Base-by-base conservation (phyloP, 2,113 vertebrate genomes). In the Caranx ignobilis region DNA sequence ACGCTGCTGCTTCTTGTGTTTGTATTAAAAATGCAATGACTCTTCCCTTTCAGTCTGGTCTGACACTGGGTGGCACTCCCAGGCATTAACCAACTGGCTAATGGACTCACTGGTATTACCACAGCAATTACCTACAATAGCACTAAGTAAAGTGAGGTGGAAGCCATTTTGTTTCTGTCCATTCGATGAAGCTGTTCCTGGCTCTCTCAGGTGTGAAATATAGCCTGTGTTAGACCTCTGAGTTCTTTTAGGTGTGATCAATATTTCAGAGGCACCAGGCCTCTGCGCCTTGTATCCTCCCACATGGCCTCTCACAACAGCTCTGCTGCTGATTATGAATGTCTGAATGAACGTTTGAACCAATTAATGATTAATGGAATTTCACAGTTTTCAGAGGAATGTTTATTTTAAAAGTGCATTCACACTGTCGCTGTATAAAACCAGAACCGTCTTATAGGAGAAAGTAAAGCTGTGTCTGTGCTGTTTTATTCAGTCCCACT, bases 221-320 rank as follows among this genome's bases (percentile, higher is more conserved):
- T 35, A 63, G 88, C 81, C 61, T n/a, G 83, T 84, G 84, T 80
- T 74, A 71, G 79, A 82, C 82, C 82, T 83, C 80, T 26, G 77
- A 82, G 72, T 89, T 93, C 89, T 91, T 93, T 92, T 93, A 91
- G 87, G 76, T 62, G 39, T 73, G 75, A 91, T 93, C 83, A 92
- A 94, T 94, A 92, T 94, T 94, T 94, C 78, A 94, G 82, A 86
- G 64, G 86, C 82, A 56, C 26, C 68, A 64, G 32, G 75, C 75
- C 68, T 73, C 71, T 43, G 83, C 9, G 71, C 67, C 63, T 55
- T 41, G 77, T 77, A 61, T 83, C 85, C 70, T 78, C 88, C 81
- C 87, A 74, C 87, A 50, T 54, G 60, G 37, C 74, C 71, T 75
- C 85, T 84, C 82, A 71, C 73, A 88, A 71, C 90, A 74, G 65